Conservation (phyloP, 2,797 vertebrate species). For the Takifugu ocellatus region DNA sequence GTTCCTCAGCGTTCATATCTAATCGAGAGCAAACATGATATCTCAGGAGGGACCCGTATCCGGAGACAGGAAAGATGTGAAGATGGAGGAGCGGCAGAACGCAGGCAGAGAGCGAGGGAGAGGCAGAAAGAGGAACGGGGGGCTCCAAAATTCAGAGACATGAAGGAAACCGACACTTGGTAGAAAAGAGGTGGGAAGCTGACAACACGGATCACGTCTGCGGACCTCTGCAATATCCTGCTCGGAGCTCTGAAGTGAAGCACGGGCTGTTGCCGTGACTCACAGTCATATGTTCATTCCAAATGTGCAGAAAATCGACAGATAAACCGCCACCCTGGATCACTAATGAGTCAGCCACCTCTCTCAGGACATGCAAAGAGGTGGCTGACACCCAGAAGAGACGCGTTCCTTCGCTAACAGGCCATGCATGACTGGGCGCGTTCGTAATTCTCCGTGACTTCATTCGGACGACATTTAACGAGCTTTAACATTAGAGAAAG, state of each 20-base stretch:
- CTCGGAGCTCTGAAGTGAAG: not conserved
- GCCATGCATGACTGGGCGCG: too few relatives aligned
- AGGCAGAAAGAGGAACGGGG: slow-evolving; percentile 4
- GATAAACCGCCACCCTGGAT: too few relatives aligned
- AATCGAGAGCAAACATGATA: slow-evolving; percentile 23
- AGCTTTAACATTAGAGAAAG: not conserved
- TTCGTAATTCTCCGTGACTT: too few relatives aligned
- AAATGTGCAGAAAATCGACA: too few relatives aligned
- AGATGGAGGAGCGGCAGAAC: not conserved
- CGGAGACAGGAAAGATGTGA: slow-evolving; percentile 17
- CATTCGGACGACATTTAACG: not conserved
- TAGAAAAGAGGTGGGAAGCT: slow-evolving; percentile 14
- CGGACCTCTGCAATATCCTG: slow-evolving; percentile 3
- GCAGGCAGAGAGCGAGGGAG: not conserved
- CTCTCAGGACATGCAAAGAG: too few relatives aligned
- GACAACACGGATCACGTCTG: slow-evolving; percentile 27
- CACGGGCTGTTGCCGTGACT: too few relatives aligned
- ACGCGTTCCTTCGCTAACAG: too few relatives aligned
- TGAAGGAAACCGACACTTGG: slow-evolving; percentile 13
- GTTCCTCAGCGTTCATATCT: slow-evolving; percentile 16
- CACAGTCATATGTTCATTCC: too few relatives aligned
- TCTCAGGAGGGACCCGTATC: slow-evolving; percentile 24
- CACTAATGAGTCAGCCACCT: too few relatives aligned
- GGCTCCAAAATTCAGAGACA: slow-evolving; percentile 2
- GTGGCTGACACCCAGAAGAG: too few relatives aligned